Base-by-base conservation (phyloP, 2,113 vertebrate genomes). In the Poeciliopsis prolifica region DNA sequence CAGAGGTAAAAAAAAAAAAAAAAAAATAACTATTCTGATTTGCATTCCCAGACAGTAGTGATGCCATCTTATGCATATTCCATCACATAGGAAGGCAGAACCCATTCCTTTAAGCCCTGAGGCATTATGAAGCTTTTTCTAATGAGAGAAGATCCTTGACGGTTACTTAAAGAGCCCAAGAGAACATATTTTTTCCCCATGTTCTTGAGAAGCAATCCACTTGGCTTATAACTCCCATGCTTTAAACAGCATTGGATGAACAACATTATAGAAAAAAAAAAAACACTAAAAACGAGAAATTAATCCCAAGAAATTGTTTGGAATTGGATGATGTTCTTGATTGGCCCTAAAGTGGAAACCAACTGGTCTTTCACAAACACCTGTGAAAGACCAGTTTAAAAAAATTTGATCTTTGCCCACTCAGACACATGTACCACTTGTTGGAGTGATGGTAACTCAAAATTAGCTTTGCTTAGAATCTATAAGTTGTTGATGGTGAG, bases 141-240 rank as follows among this genome's bases (percentile, higher is more conserved):
- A 91, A 92, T 92, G 89, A 91, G 86, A 91, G 88, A 88, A 77
- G 78, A 83, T 78, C 68, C 78, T 79, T 92, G 92, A 93, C 92
- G 82, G 82, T 87, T 93, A 91, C 88, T 92, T 90, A 95, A 89
- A 76, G 79, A 87, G 79, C 88, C 86, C 72, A 87, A 1, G 76
- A 87, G 86, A 85, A 80, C 69, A 75, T 68, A 68, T 73, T 85
- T 66, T 83, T 80, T 69, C 80, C 72, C 74, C 42, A 77, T 70
- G 79, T 78, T 78, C 68, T 71, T 77, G 72, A 29, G 74, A 80
- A 81, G 75, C 82, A 30, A 48, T 66, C 67, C 75, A 81, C 86
- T 88, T 24, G 19, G 51, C 51, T 58, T 58, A 58, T 8, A 3
- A 58, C 51, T 58, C 19, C 14, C 1, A 17, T 5, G 42, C 42